phyloP scores from a whole-genome alignment of 2,113 vertebrate genomes.

The Nibea coibor region DNA sequence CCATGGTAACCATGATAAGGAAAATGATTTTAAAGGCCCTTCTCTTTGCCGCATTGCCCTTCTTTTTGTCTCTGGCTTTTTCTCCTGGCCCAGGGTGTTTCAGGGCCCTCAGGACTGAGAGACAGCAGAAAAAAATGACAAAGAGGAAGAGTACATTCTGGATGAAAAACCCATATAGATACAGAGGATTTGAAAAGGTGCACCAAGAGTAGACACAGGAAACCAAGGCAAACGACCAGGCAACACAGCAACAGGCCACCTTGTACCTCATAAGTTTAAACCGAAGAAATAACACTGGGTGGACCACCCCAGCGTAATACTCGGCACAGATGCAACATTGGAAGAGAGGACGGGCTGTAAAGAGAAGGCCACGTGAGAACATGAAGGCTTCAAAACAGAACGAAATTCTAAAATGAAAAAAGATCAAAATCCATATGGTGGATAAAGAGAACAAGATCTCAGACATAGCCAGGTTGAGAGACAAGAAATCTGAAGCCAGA shows the following conservation, averaged over 20 bases:
- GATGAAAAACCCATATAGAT: slow-evolving; percentile 5
- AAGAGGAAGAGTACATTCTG: neutral
- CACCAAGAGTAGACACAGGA: neutral
- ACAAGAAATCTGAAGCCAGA: slow-evolving; percentile 37
- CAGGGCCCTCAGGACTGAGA: slow-evolving; percentile 34
- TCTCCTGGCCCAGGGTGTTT: slow-evolving; percentile 36
- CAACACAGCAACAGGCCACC: slow-evolving; percentile 11
- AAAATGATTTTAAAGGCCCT: slow-evolving; percentile 35
- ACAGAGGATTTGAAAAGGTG: rapidly evolving
- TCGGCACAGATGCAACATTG: slow-evolving; percentile 50
- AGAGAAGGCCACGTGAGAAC: slow-evolving; percentile 5
- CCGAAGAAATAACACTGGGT: slow-evolving; percentile 42
- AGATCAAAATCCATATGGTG: neutral
- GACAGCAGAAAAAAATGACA: slow-evolving; percentile 44
- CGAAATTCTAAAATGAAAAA: rapidly evolving
- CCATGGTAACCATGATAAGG: neutral
- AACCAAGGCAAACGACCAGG: slow-evolving; percentile 5
- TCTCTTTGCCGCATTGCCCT: slow-evolving; percentile 13
- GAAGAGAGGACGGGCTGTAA: slow-evolving; percentile 35
- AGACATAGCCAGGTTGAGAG: slow-evolving; percentile 35
- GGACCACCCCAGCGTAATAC: slow-evolving; percentile 46
- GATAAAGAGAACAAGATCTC: slow-evolving; percentile 25
- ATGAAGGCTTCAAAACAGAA: neutral
- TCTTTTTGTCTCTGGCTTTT: slow-evolving; percentile 1
- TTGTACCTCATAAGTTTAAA: slow-evolving; percentile 53